Base-by-base conservation (phyloP, 1,140 invertebrate genomes). In the Drosophila sproati region DNA sequence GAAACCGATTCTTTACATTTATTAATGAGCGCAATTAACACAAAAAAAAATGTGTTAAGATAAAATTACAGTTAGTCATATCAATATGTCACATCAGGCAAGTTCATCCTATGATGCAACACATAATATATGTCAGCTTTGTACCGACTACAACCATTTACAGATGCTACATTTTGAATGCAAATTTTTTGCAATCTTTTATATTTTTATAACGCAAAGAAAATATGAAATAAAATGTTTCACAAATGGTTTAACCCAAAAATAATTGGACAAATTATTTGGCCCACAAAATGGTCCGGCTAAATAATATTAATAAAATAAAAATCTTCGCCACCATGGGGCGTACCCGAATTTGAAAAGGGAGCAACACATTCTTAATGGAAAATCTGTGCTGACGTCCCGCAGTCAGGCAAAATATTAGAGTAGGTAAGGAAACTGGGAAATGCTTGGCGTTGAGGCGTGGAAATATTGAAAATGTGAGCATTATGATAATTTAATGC, bases 401-500 rank as follows among this genome's bases (percentile, higher is more conserved):
- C 39, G 20, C 47, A 28, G 52, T 57, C 10, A 35, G 43, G 45
- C 34, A 60, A 41, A 55, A 20, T 35, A 20, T 45, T 34, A 43
- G 12, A 59, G 10, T 35, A 20, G 20, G 20, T 20, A 20, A 1
- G 34, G 3, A 3, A 50, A 37, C 31, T 67, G 68, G 12, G 56
- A 67, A 66, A 57, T 66, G 43, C 50, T 61, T 50, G 43, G 37
- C 54, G 67, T 31, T 43, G 66, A 52, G 57, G 64, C 74, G 75
- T 85, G 78, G 71, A 66, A 76, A 89, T 81, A 81, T 89, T 89
- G 80, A 81, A 89, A 85, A 89, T 79, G 86, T 54, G 82, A 71
- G 67, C 75, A 89, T 89, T 89, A 89, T 89, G 85, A 78, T 89
- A 89, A 89, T 89, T 89, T 89, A 89, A 89, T 89, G 81, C 66